Evolutionary conservation across 23 tunicate species (phyloP), one percentile per base, ranked within the genome.

Genomic region (Halocynthia roretzi): DNA sequence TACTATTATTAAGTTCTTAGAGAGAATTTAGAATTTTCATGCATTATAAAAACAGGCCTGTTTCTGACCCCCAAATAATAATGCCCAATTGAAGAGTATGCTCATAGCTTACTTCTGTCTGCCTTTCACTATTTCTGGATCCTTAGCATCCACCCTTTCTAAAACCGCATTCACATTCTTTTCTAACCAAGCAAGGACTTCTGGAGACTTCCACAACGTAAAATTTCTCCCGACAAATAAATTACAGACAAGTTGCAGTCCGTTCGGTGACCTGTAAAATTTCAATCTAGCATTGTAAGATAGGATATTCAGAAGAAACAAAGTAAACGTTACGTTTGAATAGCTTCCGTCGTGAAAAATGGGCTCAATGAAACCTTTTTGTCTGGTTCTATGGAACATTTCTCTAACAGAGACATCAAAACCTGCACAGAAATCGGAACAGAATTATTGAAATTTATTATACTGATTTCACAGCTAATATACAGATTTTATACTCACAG

Each of bases 361-460:
- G 81, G 20, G 72, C 67, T 80, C 8, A 52, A 11, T 31, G 82
- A 52, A 8, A 90, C 85, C 48, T 76, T 71, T n/a, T 61, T 53
- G 56, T 85, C 86, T 20, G 86, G 86, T 81, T 85, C 90, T 14
- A 90, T 83, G 9, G 97, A 90, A 69, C 97, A 90, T 71, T 90
- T 85, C 15, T 85, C 79, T 52, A 90, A 61, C 61, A 90, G 53
- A 8, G 77, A 12, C 51, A 77, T 17, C 23, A 87, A 52, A 8
- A 87, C 86, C 93, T 87, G 76, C 51, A 19, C 7, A 61, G 6
- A n/a, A 73, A 73, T 54, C 14, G 54, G 2, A 20, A 76, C 80
- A 56, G 20, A 72, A 44, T 15, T 12, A 49, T 49, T 72, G 20
- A 49, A 17, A 49, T 12, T 72, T 14, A 49, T 40, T n/a, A 0